Percentiles rank a stretch among this genome's conserved stretches.
Conservation (phyloP, 2,888 invertebrate species). For the Ectropis crepuscularia region DNA sequence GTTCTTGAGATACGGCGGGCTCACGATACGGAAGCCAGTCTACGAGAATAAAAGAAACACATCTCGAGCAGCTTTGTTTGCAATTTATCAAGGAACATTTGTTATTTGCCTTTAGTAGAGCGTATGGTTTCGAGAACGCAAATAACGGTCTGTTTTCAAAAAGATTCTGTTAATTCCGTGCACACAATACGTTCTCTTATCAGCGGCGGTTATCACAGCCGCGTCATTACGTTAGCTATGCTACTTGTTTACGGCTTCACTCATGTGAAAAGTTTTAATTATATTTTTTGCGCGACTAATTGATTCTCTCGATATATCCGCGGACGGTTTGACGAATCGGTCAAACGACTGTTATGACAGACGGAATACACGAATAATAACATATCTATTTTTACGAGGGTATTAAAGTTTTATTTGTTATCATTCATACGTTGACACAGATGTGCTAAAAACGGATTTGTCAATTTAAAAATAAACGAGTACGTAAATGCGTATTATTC, state of each 20-base stretch:
- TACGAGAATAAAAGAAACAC: too few relatives aligned
- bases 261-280: constrained; percentile 36
- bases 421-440: constrained; percentile 12
- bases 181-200: constrained; percentile 14
- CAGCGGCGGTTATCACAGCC: constrained; percentile 16
- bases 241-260: constrained; percentile 17
- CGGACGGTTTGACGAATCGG: background rate
- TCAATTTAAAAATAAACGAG: constrained; percentile 12
- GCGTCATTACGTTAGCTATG: constrained; percentile 21
- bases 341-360: background rate
- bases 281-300: constrained; percentile 2
- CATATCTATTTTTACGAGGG: background rate
- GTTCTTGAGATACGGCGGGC: too few relatives aligned
- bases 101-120: too few relatives aligned
- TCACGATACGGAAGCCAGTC: too few relatives aligned
- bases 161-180: constrained; percentile 7
- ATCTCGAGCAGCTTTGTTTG: too few relatives aligned
- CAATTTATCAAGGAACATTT: too few relatives aligned
- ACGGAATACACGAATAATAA: background rate
- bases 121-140: background rate
- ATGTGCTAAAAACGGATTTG: constrained; percentile 4
- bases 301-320: background rate
- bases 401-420: background rate
- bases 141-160: constrained; percentile 13
- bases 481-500: constrained; percentile 16